Evolutionary conservation across 1,140 invertebrate species (phyloP), one percentile per base, ranked within the genome.

Genomic region (Drosophila mayri): DNA sequence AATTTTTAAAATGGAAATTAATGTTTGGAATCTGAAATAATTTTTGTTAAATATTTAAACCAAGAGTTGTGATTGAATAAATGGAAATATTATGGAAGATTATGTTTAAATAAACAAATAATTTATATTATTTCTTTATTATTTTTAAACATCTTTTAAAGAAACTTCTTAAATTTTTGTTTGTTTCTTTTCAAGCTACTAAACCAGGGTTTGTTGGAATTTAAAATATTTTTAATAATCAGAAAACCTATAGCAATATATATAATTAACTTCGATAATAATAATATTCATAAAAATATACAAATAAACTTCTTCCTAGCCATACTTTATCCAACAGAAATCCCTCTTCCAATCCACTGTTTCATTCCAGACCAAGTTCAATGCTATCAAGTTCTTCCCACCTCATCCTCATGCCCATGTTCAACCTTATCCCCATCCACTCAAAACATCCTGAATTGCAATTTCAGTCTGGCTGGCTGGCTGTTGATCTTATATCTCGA

Each of bases 401-500:
- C 70, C 44, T 71, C 54, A 60, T 71, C 50, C 64, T 14, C 61
- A 30, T n/a, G 14, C 43, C 16, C 64, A 30, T n/a, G 22, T 22
- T 14, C 67, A 70, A 28, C 43, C 18, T 59, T 71, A 38, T 41
- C 49, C 66, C 64, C 64, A 25, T 9, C 66, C 52, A 59, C 32
- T 47, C 2, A 5, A 16, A 50, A 50, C 67, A 72, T 73, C 67
- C 70, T 50, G 43, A 49, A 60, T 71, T 72, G 70, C 66, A 72
- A 72, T 72, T 72, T 71, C 9, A 30, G 68, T 50, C 52, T 59
- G 43, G 43, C n/a, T 59, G 43, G 43, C n/a, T 25, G 28, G 67
- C 37, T 50, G 66, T 30, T 72, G 70, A 72, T 72, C 67, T 60
- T 32, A 70, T 60, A 59, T 59, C 68, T 71, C 41, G 68, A n/a